Base-by-base conservation (phyloP, 2,888 invertebrate genomes). In the Harpalus rufipes region DNA sequence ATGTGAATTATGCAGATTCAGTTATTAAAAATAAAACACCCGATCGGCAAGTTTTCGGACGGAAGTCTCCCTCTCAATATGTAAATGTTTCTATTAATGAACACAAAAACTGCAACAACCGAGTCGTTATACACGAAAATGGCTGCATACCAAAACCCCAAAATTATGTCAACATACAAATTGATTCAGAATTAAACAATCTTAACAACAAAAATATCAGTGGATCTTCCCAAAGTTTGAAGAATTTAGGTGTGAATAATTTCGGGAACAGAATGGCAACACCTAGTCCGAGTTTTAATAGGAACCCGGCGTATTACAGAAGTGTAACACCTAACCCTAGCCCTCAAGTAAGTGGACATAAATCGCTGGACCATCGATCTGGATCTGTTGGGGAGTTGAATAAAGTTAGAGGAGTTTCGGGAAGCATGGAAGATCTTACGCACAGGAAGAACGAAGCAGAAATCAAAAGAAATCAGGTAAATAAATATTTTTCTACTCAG, bases 221-320 rank as follows among this genome's bases (percentile, higher is more conserved):
- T 72, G 85, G 86, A 7, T 88, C 88, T 3, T 88, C 87, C 80
- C 86, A 86, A 25, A 85, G 85, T 85, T 61, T 84, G 18, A 84
- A 86, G 41, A 89, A 87, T 85, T 90, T 90, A 85, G 89, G 90
- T 63, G 88, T 89, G 32, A 90, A 90, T 86, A 85, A 85, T 85
- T 85, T 85, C 39, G 87, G 90, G 6, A 90, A 89, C 80, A 90
- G 91, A 65, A 90, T 91, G 21, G 90, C 91, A 25, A 89, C 91
- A 6, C 92, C 92, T 1, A 92, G 92, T 86, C 93, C 93, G 0
- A 92, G 92, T 25, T 93, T 92, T 87, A 92, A 92, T 89, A 90
- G 93, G 16, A 92, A 93, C 88, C 92, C 92, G 0, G 88, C 88
- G 8, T 87, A 87, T 72, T 88, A 88, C 76, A 87, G 91, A 85